A percentile compares a stretch with the other conserved stretches of the same genome.
Conservation (phyloP, 1,140 invertebrate genomes). For the Asobara japonica region DNA sequence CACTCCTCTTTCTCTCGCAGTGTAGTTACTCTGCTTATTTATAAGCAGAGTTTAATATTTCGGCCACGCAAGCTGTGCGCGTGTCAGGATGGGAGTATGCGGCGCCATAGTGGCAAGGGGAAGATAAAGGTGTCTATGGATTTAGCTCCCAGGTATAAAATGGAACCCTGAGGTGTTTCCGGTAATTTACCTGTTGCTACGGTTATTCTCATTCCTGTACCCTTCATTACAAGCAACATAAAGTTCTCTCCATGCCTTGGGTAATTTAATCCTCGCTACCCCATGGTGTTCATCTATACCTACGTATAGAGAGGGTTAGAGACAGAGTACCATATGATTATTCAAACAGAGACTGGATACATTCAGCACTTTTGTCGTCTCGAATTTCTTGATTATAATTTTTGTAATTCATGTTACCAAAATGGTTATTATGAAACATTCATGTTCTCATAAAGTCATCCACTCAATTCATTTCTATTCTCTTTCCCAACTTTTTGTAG, state of each 20-base stretch:
- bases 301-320: background rate
- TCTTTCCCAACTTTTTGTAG: too few species aligned
- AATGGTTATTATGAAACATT: too few species aligned
- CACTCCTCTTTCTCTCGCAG: background rate
- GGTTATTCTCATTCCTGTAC: background rate
- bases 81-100: background rate
- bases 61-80: slow-evolving; percentile 24
- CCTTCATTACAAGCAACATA: background rate
- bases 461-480: too few species aligned
- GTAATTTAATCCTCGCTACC: slow-evolving; percentile 7
- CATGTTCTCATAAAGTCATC: too few species aligned
- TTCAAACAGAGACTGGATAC: background rate
- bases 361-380: background rate
- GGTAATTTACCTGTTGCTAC: slow-evolving; percentile 34
- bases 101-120: background rate
- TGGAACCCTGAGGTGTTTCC: background rate
- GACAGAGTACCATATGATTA: background rate
- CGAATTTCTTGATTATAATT: background rate
- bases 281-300: background rate
- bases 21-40: background rate
- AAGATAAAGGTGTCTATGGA: background rate
- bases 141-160: slow-evolving; percentile 13
- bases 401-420: background rate
- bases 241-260: background rate
- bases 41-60: slow-evolving; percentile 17